Evolutionary conservation across 2,888 invertebrate species (phyloP).

Genomic region (Plebejus argus): DNA sequence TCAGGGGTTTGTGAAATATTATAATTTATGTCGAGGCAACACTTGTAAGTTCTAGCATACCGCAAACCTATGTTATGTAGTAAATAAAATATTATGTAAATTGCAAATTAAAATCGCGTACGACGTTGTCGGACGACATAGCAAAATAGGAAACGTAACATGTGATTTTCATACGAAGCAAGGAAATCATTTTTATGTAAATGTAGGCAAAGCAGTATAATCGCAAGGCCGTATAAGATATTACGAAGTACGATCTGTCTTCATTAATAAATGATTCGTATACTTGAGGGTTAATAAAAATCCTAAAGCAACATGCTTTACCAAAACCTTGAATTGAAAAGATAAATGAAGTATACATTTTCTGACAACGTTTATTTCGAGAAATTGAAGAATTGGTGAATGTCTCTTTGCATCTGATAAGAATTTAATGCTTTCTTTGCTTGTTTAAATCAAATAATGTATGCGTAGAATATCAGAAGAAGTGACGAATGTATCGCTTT

Average conservation of each 20-base stretch:
- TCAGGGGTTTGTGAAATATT: too few relatives aligned
- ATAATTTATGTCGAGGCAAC: background rate
- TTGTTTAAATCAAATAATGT: background rate
- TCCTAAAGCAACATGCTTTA: background rate
- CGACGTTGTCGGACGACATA: background rate
- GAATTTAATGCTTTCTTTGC: background rate
- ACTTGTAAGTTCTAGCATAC: background rate
- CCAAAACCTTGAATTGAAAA: background rate
- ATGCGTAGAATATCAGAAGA: background rate
- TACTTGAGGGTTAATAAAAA: constrained; percentile 14
- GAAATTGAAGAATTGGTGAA: background rate
- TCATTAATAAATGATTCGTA: constrained; percentile 20
- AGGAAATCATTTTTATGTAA: constrained; percentile 32
- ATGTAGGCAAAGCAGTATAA: constrained; percentile 28
- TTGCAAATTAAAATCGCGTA: constrained; percentile 12
- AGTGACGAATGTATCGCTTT: background rate
- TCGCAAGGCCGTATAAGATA: constrained; percentile 16
- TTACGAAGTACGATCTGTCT: background rate
- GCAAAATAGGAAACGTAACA: constrained; percentile 24
- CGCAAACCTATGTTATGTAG: background rate
- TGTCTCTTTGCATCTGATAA: background rate
- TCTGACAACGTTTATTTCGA: background rate
- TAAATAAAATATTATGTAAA: background rate
- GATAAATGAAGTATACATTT: background rate
- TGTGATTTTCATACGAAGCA: constrained; percentile 22